phyloP scores from a whole-genome alignment of 2,113 vertebrate species.

The Saccopteryx leptura region DNA sequence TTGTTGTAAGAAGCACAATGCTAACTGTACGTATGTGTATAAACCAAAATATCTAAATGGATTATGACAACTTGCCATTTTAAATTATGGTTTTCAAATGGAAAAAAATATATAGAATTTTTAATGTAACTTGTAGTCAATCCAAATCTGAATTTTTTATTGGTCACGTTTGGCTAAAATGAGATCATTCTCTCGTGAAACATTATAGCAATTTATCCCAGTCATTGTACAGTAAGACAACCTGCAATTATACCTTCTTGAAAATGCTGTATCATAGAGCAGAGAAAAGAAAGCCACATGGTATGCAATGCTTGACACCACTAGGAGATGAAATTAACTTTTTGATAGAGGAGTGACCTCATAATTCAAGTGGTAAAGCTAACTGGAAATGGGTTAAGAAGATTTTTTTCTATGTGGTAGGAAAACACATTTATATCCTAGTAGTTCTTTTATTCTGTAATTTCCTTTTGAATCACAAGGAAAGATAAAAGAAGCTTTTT shows the following conservation, averaged over 20 bases:
- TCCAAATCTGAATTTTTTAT: not conserved
- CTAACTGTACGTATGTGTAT: not conserved
- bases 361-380: conserved; percentile 50
- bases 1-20: not conserved
- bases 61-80: not conserved
- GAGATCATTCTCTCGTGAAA: not conserved
- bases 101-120: not conserved
- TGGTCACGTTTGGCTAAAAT: not conserved
- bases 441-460: conserved; percentile 48
- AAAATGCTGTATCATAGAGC: not conserved
- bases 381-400: conserved; percentile 3
- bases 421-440: conserved; percentile 69
- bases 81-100: conserved; percentile 46
- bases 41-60: not conserved
- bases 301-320: not conserved
- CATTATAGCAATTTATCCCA: not conserved
- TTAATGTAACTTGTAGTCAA: conserved; percentile 15
- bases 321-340: not conserved
- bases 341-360: not conserved
- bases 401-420: not conserved
- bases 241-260: not conserved
- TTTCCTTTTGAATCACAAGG: conserved; percentile 69
- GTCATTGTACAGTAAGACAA: not conserved
- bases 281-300: not conserved
- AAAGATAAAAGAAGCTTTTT: conserved; percentile 68